Evolutionary conservation across 2,888 invertebrate species (phyloP).

Genomic region (Morpho deidamia): DNA sequence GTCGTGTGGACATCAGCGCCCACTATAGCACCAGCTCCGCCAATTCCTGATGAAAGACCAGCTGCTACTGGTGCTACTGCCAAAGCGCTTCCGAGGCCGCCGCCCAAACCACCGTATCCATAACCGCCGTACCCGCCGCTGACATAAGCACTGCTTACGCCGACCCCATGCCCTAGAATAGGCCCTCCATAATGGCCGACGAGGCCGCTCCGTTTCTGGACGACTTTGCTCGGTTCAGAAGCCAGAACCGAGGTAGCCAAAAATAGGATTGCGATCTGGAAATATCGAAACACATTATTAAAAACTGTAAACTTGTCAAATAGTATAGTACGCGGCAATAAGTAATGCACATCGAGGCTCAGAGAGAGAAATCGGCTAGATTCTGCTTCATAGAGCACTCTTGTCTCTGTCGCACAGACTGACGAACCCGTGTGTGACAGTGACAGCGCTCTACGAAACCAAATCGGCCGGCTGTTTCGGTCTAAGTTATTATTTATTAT

Average conservation of each 20-base stretch:
- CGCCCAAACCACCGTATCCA: constrained; percentile 19
- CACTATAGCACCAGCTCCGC: constrained; percentile 39
- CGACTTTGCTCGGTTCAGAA: constrained; percentile 52
- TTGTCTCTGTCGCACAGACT: no score
- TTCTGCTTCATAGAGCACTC: no score
- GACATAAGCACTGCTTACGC: constrained; percentile 27
- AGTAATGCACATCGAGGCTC: no score
- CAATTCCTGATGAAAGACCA: constrained; percentile 5
- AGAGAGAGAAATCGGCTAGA: no score
- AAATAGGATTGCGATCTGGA: constrained; percentile 56
- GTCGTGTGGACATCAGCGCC: constrained; percentile 72
- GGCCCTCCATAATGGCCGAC: constrained; percentile 54
- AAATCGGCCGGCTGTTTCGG: no score
- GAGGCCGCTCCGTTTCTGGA: constrained; percentile 65
- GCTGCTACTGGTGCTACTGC: constrained; percentile 20
- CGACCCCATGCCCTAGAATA: constrained; percentile 29
- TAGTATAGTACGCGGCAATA: no score
- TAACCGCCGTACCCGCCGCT: constrained; percentile 26
- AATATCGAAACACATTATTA: constrained; percentile 14
- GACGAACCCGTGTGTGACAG: no score
- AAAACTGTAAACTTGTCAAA: no score
- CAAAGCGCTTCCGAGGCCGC: constrained; percentile 27
- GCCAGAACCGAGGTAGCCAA: constrained; percentile 58
- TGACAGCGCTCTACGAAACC: no score
- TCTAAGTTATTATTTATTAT: no score